Base-by-base conservation (phyloP, 2,888 invertebrate species). In the Syritta pipiens region DNA sequence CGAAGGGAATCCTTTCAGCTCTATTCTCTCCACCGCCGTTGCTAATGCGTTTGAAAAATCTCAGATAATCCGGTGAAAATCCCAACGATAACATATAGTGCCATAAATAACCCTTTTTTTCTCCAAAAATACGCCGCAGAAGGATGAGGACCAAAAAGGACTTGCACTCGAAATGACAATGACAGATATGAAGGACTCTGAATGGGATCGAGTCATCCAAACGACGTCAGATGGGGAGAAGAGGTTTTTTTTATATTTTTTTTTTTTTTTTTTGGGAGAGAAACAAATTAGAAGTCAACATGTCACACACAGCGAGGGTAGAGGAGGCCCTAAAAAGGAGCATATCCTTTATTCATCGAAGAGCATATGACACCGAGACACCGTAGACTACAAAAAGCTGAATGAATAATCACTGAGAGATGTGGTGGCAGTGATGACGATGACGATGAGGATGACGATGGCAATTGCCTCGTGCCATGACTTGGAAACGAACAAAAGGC, bases 201-300 rank as follows among this genome's bases (percentile, higher is more conserved):
- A 17, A 4, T 7, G 32, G 3, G 32, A n/a, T 10, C 32, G 10
- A 5, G 30, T 6, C 9, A 14, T 3, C 28, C 5, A 20, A 10
- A 22, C 26, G 6, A 6, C 35, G 4, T 7, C 40, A 17, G 26
- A 14, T 46, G n/a, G 12, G 10, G 19, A 4, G 26, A 49, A 26
- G 3, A 37, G n/a, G n/a, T n/a, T n/a, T n/a, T n/a, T 59, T 20
- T 37, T n/a, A n/a, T n/a, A n/a, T n/a, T n/a, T n/a, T n/a, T n/a
- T n/a, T n/a, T n/a, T n/a, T n/a, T n/a, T n/a, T n/a, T n/a, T n/a
- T n/a, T n/a, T n/a, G n/a, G n/a, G 60, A 71, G 17, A 53, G 53
- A 53, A 49, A 74, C 57, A 74, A 74, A 57, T 72, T 72, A 46
- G 51, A 28, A 59, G 44, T 46, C 67, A 60, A 60, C 44, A 53